Conservation (phyloP, 2,797 vertebrate genomes). For the Dromococcyx pavoninus region DNA sequence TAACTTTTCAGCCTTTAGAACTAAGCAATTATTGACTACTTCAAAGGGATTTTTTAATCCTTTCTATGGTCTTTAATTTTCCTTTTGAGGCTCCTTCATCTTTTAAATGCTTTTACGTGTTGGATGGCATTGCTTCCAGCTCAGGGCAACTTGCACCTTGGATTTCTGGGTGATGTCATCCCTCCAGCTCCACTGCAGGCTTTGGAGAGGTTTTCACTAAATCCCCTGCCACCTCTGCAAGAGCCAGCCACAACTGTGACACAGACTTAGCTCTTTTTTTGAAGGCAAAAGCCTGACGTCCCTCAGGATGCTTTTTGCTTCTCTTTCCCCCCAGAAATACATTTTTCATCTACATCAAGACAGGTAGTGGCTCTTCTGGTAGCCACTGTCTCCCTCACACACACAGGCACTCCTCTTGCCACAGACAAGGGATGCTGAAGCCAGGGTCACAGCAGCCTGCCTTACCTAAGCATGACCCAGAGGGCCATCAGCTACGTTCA, state of each 20-base stretch:
- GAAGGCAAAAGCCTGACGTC: neutral
- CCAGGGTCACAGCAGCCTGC: neutral
- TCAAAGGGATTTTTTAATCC: neutral
- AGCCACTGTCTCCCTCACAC: neutral
- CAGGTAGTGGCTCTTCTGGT: neutral
- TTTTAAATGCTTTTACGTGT: neutral
- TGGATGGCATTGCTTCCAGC: neutral
- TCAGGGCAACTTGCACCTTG: accelerated
- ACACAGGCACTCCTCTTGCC: neutral
- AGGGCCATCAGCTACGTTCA: neutral
- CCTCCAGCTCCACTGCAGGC: neutral
- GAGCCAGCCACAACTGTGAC: neutral
- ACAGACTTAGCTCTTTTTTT: neutral
- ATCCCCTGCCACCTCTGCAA: neutral
- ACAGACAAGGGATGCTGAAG: neutral
- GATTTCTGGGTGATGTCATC: accelerated
- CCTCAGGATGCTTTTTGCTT: neutral
- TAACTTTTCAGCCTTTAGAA: neutral
- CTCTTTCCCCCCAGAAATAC: neutral
- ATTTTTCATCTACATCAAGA: neutral
- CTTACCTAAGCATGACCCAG: neutral
- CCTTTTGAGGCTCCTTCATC: neutral
- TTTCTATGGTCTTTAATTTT: neutral
- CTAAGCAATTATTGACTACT: neutral
- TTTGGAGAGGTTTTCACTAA: neutral